Percentiles rank a stretch among this genome's conserved stretches.
phyloP scores from a whole-genome alignment of 2,113 vertebrate species.

The Microtus pennsylvanicus region DNA sequence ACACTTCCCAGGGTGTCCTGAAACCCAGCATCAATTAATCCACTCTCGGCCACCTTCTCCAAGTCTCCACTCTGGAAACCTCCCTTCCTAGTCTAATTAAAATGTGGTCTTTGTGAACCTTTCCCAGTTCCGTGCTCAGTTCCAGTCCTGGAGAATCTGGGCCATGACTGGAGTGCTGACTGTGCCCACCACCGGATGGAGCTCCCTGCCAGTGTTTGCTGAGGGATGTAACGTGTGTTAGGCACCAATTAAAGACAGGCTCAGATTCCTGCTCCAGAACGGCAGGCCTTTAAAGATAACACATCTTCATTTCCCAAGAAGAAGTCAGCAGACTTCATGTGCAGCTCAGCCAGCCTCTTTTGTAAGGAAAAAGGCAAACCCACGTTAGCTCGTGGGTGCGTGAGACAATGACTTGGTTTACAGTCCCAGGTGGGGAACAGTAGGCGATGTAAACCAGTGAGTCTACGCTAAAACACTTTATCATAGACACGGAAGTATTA shows the following conservation, averaged over 20 bases:
- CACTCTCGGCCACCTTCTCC: background rate
- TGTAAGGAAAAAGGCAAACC: background rate
- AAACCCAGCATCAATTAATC: too few species aligned
- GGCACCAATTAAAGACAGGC: background rate
- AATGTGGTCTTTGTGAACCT: background rate
- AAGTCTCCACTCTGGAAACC: background rate
- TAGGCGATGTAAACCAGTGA: rapidly evolving
- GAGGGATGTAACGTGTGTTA: rapidly evolving
- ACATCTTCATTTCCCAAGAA: background rate
- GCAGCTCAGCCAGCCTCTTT: background rate
- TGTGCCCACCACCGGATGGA: rapidly evolving
- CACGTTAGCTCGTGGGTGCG: too few species aligned
- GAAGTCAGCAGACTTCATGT: background rate
- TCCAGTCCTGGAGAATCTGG: background rate
- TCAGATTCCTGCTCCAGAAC: background rate
- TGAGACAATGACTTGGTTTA: rapidly evolving
- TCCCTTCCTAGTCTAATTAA: background rate
- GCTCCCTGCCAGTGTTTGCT: background rate
- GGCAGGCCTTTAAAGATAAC: background rate
- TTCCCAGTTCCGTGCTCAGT: background rate
- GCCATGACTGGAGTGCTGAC: rapidly evolving
- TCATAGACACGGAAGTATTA: background rate
- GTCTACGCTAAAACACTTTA: background rate
- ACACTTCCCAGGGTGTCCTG: background rate
- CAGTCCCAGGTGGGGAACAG: rapidly evolving